Evolutionary conservation across 1,140 invertebrate genomes (phyloP).

Genomic region (Vanessa atalanta): DNA sequence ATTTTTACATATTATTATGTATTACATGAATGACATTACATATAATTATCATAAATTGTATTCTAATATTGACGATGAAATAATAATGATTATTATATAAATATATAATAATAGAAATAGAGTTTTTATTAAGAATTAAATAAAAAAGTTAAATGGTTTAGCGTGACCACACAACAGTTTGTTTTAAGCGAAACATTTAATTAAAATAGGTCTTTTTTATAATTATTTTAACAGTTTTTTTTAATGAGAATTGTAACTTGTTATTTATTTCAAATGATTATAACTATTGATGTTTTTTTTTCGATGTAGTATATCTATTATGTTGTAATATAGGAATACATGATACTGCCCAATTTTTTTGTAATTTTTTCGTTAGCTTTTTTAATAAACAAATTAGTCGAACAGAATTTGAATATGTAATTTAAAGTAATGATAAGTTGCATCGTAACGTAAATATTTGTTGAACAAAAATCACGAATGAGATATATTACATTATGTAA

Average conservation of each 20-base stretch:
- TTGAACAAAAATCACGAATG: constrained; percentile 69
- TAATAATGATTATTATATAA: constrained; percentile 78
- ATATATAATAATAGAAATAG: constrained; percentile 79
- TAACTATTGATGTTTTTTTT: constrained; percentile 78
- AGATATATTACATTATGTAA: constrained; percentile 48
- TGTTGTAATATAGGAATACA: constrained; percentile 74
- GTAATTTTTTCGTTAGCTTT: constrained; percentile 67
- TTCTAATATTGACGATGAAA: constrained; percentile 75
- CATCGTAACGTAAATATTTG: constrained; percentile 54
- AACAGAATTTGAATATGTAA: constrained; percentile 52
- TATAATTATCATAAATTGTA: constrained; percentile 68
- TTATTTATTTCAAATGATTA: constrained; percentile 81
- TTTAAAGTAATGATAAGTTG: constrained; percentile 62
- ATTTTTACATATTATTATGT: constrained; percentile 51
- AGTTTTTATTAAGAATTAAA: constrained; percentile 79
- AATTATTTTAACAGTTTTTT: constrained; percentile 78
- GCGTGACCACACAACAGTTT: constrained; percentile 70
- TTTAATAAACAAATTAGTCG: constrained; percentile 50
- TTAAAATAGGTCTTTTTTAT: constrained; percentile 68
- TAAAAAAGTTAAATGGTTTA: constrained; percentile 72
- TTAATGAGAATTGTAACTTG: constrained; percentile 75
- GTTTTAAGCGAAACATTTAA: constrained; percentile 63
- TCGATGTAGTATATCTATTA: constrained; percentile 70
- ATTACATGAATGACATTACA: constrained; percentile 48
- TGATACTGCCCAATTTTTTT: constrained; percentile 73